Evolutionary conservation across 2,888 invertebrate genomes (phyloP), one percentile per base, ranked within the genome.

Genomic region (Arge pagana): DNA sequence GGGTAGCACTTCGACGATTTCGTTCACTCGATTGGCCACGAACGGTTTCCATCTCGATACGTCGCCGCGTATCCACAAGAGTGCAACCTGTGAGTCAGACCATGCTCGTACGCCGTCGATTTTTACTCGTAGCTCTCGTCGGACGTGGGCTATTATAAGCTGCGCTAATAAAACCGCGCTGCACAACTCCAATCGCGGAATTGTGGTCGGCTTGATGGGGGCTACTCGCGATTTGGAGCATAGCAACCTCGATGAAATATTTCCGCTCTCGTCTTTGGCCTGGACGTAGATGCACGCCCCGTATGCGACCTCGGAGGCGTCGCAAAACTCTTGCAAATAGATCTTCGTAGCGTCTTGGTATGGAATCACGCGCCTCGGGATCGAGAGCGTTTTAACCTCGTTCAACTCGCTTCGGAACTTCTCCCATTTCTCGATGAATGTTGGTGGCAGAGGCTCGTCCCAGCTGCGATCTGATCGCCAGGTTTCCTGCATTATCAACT

Each of bases 381-480:
- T 50, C 3, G 21, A 13, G 2, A 54, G 26, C 8, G 35, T 21
- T 6, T 49, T 11, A 2, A 57, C 3, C 1, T 21, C 11, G 1
- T 23, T 7, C 2, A 60, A 8, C 2, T 59, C 42, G 1, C 28
- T 8, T 8, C 36, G 23, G 6, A 48, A 56, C 10, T 33, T 33
- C 2, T 24, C 40, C 57, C 54, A 61, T 7, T 23, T 10, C n/a
- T 28, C 19, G 23, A 45, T 21, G 5, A 51, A 26, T 3, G 18
- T n/a, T 4, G 19, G 5, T 6, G 60, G 62, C 1, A 62, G 40
- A 1, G 41, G 35, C 5, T 64, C 59, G 49, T 67, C 66, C 68
- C 67, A 68, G 5, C 33, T 52, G n/a, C 56, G 7, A 5, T 65
- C 57, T 2, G 50, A 11, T 18, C 53, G 49, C 64, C 65, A 67